These are phyloP conservation scores for Tenthredo distinguenda DNA, from an alignment of 2,888 invertebrate species.

Conservation along the genomic window DNA sequence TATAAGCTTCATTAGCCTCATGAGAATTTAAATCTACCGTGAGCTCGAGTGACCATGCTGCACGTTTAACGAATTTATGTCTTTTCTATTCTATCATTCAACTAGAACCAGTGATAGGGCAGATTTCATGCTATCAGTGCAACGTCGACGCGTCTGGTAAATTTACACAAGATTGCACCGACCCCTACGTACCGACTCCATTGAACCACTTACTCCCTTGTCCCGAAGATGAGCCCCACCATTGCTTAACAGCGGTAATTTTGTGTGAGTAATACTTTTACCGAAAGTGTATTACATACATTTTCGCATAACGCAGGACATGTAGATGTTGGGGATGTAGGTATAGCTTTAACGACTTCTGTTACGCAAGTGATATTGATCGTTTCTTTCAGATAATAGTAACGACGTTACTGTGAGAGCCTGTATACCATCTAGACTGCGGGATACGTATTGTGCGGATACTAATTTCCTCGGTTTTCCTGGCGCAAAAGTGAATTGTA, in stretches of 20 bases:
- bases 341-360: slow-evolving; percentile 4
- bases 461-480: slow-evolving; percentile 61
- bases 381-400: slow-evolving; percentile 64
- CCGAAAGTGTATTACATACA: neutral
- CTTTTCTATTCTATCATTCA: neutral
- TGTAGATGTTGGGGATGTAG: neutral
- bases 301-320: neutral
- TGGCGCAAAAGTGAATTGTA: slow-evolving; percentile 65
- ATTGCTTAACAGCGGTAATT: slow-evolving; percentile 67
- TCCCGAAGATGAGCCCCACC: slow-evolving; percentile 64
- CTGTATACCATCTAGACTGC: slow-evolving; percentile 65
- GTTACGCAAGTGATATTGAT: slow-evolving; percentile 2
- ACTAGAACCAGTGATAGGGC: slow-evolving; percentile 39
- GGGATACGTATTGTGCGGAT: slow-evolving; percentile 63
- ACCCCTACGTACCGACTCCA: slow-evolving; percentile 64
- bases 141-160: slow-evolving; percentile 61
- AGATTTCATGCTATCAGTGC: slow-evolving; percentile 68
- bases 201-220: slow-evolving; percentile 63
- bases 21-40: neutral
- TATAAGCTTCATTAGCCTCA: neutral
- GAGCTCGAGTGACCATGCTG: no score
- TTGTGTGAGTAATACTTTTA: slow-evolving; percentile 62
- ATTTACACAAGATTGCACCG: slow-evolving; percentile 65
- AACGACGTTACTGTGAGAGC: slow-evolving; percentile 67
- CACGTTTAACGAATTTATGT: neutral